Evolutionary conservation across 1,140 invertebrate genomes (phyloP), one percentile per base, ranked within the genome.

Genomic region (Aethina tumida): DNA sequence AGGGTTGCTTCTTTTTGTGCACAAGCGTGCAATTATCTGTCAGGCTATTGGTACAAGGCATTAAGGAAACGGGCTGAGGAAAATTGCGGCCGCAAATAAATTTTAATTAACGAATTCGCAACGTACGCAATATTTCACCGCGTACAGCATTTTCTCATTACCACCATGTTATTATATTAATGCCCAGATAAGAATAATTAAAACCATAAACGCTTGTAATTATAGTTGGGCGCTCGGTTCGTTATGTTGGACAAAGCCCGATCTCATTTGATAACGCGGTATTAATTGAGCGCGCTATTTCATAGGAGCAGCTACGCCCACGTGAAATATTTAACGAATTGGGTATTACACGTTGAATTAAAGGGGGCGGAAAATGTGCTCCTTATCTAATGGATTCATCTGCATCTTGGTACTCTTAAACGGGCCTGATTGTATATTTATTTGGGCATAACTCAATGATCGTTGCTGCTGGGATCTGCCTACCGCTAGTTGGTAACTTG

Each of bases 161-260:
- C 42, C 42, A 48, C 34, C 27, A 22, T 45, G 47, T 49, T 45
- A 49, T 46, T 50, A 47, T 44, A 47, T 50, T 47, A 43, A 47
- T 47, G 29, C n/a, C 33, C 18, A 39, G 49, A 50, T 50, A 50
- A 50, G 42, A 43, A 50, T 48, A 50, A 50, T 50, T 50, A 50
- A 50, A 50, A 50, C 36, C 39, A 34, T 48, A 50, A 50, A 48
- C 38, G 49, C 35, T 50, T 41, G 45, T 50, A 48, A 50, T 50
- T 50, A 50, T 36, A 40, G 35, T 22, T 37, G 34, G 41, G 18
- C 35, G 43, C 39, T 39, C 37, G 24, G 16, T 43, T 46, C 39
- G 43, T 49, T 45, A 39, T 43, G 21, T 39, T 36, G 37, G 21
- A n/a, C 36, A 30, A 39, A 30, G n/a, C 41, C 41, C 44, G 47